Evolutionary conservation across 2,888 invertebrate genomes (phyloP).

Genomic region (Xanthia icteritia): DNA sequence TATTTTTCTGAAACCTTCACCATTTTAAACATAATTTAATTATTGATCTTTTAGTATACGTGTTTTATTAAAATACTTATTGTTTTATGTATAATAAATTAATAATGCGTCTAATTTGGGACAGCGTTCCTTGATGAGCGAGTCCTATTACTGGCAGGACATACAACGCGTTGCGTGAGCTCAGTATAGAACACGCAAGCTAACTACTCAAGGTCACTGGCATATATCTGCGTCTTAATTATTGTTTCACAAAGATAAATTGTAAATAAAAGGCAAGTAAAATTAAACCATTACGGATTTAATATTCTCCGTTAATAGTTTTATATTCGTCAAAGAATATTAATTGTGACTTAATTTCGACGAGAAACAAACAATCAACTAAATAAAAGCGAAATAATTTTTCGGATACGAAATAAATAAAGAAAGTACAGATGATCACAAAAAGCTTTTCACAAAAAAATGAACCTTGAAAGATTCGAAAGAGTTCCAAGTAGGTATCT

Average conservation of each 20-base stretch:
- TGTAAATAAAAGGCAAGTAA: neutral
- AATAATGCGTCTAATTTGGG: too few relatives aligned
- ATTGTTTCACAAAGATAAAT: neutral
- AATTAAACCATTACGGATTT: neutral
- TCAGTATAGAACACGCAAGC: too few relatives aligned
- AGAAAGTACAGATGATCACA: slow-evolving; percentile 31
- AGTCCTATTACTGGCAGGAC: too few relatives aligned
- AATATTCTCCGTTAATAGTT: slow-evolving; percentile 13
- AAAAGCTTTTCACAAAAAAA: slow-evolving; percentile 7
- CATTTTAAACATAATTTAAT: too few relatives aligned
- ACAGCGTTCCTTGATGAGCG: too few relatives aligned
- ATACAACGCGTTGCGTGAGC: too few relatives aligned
- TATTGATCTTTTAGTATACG: too few relatives aligned
- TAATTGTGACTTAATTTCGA: slow-evolving; percentile 22
- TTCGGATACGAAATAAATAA: slow-evolving; percentile 17
- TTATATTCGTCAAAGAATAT: slow-evolving; percentile 11
- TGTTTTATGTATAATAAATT: too few relatives aligned
- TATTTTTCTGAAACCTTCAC: too few relatives aligned
- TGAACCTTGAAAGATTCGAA: slow-evolving; percentile 12
- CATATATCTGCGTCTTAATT: too few relatives aligned
- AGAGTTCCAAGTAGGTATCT: slow-evolving; percentile 29
- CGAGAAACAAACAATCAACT: slow-evolving; percentile 21
- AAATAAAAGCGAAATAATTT: slow-evolving; percentile 16
- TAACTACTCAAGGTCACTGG: too few relatives aligned
- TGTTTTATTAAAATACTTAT: too few relatives aligned